phyloP scores from a whole-genome alignment of 1,140 invertebrate species.

The Wiebesia pumilae region DNA sequence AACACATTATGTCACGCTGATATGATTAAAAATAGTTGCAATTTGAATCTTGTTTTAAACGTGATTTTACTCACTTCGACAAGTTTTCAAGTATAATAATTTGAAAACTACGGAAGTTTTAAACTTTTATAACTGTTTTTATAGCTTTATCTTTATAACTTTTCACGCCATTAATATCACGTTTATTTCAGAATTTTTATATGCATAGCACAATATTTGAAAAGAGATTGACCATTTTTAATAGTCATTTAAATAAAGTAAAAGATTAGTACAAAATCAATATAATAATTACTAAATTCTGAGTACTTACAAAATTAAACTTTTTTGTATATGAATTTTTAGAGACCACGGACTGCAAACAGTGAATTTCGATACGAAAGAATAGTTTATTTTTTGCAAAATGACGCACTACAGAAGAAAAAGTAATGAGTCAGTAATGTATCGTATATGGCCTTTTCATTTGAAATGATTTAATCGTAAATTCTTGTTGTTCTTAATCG shows the following conservation, averaged over 20 bases:
- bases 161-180: neutral
- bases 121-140: neutral
- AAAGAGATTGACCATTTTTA: neutral
- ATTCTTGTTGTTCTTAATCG: neutral
- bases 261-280: neutral
- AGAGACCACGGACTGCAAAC: neutral
- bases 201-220: neutral
- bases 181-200: neutral
- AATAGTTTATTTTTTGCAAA: neutral
- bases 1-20: no score
- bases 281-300: no score
- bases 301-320: no score
- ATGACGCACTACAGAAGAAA: neutral
- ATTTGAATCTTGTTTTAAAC: neutral
- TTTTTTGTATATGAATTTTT: neutral
- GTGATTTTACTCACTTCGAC: neutral
- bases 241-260: neutral
- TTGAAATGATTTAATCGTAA: neutral
- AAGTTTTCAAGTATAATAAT: neutral
- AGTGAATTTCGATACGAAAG: neutral
- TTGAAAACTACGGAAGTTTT: neutral
- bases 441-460: neutral
- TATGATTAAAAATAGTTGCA: neutral
- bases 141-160: neutral
- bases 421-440: neutral